Percentiles rank a stretch among this genome's conserved stretches.
These are phyloP conservation scores for Diabrotica balteata DNA, from an alignment of 2,888 invertebrate species.

Conservation along the genomic window DNA sequence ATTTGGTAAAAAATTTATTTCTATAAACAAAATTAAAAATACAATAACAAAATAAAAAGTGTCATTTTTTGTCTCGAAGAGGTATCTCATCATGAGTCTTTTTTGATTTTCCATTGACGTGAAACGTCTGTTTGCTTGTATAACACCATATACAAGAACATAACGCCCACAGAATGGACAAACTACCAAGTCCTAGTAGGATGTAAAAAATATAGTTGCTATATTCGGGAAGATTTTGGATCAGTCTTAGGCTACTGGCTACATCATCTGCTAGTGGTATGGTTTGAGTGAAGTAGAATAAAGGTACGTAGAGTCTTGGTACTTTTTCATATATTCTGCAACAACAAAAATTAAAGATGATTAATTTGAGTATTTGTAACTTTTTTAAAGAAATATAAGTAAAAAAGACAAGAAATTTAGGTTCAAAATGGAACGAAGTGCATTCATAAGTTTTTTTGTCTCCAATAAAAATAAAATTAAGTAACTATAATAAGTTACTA, in stretches of 20 bases:
- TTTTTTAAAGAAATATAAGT: no score
- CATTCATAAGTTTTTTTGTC: no score
- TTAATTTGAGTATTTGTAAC: no score
- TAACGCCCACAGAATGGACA: conserved; percentile 44
- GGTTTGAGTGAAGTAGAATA: conserved; percentile 79
- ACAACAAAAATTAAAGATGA: conserved; percentile 30
- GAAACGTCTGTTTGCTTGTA: conserved; percentile 22
- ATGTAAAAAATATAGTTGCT: conserved; percentile 43
- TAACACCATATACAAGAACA: conserved; percentile 45
- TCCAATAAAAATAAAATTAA: no score
- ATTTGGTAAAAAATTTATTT: background rate
- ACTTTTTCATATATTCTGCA: conserved; percentile 71
- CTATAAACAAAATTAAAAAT: conserved; percentile 11
- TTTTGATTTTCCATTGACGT: conserved; percentile 30
- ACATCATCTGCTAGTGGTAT: conserved; percentile 67
- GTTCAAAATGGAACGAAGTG: no score
- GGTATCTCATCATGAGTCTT: conserved; percentile 10
- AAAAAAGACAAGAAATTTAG: no score
- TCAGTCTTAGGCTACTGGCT: conserved; percentile 63
- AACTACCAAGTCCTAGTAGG: conserved; percentile 43
- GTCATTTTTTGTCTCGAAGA: background rate
- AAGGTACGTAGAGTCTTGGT: conserved; percentile 73
- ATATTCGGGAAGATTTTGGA: conserved; percentile 63
- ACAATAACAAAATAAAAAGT: conserved; percentile 1
- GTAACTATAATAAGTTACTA: no score